A percentile compares a stretch with the other conserved stretches of the same genome.
Conservation (phyloP, 2,888 invertebrate genomes). For the Pemphredon lugubris region DNA sequence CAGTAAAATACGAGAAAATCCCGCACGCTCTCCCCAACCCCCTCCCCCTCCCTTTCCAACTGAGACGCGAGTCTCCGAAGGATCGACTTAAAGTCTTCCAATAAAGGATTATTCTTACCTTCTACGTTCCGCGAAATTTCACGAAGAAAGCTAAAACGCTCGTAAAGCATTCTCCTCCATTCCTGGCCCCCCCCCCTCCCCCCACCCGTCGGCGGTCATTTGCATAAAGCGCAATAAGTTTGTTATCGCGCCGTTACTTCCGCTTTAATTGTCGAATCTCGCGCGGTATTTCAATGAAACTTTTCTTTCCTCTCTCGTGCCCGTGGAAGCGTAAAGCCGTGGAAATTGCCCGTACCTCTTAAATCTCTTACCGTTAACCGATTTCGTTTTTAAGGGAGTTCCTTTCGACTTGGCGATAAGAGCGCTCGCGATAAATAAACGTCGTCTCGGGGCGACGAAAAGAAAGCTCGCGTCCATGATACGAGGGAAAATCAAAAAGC, state of each 20-base stretch:
- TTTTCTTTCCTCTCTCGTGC: background rate
- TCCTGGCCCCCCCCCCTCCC: too few relatives aligned
- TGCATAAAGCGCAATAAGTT: slow-evolving; percentile 31
- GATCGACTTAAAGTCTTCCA: slow-evolving; percentile 32
- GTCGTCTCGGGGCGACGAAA: too few relatives aligned
- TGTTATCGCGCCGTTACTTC: slow-evolving; percentile 40
- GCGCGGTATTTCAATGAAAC: slow-evolving; percentile 9
- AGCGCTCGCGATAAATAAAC: too few relatives aligned
- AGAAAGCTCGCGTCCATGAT: too few relatives aligned
- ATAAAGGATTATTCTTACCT: slow-evolving; percentile 41
- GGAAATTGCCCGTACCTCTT: background rate
- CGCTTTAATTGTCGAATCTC: slow-evolving; percentile 46
- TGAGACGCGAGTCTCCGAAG: slow-evolving; percentile 3
- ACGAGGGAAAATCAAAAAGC: too few relatives aligned
- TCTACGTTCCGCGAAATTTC: slow-evolving; percentile 6
- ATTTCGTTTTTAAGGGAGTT: background rate
- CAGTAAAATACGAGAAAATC: slow-evolving; percentile 36
- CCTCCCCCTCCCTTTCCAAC: slow-evolving; percentile 15
- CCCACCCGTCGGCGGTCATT: slow-evolving; percentile 38
- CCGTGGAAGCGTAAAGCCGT: background rate
- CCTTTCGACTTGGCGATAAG: background rate
- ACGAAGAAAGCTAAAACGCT: slow-evolving; percentile 3
- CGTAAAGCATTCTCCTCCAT: slow-evolving; percentile 25
- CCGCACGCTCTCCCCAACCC: background rate
- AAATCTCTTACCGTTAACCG: background rate